Evolutionary conservation across 1,140 invertebrate genomes (phyloP).

Genomic region (Arion vulgaris): DNA sequence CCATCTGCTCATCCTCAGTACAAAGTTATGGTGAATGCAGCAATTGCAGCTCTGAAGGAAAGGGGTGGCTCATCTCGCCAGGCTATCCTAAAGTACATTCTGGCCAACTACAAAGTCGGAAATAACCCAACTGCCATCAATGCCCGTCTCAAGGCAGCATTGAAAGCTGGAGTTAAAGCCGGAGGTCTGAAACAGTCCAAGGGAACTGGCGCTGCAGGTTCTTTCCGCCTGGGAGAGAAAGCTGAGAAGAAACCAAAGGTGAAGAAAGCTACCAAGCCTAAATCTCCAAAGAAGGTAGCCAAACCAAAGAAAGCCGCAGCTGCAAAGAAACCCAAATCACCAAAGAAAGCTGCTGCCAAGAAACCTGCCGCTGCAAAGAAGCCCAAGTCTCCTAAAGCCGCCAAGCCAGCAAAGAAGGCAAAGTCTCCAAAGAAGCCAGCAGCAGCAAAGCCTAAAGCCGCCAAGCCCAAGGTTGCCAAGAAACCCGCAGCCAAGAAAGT

Average conservation of each 20-base stretch:
- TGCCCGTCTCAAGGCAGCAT: constrained; percentile 45
- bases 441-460: constrained; percentile 16
- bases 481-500: constrained; percentile 45
- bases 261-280: constrained; percentile 34
- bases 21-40: constrained; percentile 36
- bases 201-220: constrained; percentile 40
- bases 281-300: constrained; percentile 40
- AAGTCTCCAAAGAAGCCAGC: constrained; percentile 33
- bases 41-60: constrained; percentile 29
- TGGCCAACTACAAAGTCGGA: constrained; percentile 62
- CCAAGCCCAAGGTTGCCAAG: constrained; percentile 43
- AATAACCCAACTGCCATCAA: constrained; percentile 48
- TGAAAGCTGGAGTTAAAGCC: constrained; percentile 53
- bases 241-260: constrained; percentile 29
- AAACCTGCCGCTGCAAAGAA: constrained; percentile 29
- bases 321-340: constrained; percentile 25
- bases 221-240: constrained; percentile 48
- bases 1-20: constrained; percentile 35
- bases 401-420: constrained; percentile 22
- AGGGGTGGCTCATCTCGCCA: constrained; percentile 52
- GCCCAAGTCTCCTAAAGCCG: not conserved
- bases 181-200: constrained; percentile 57
- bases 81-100: constrained; percentile 67
- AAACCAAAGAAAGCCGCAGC: constrained; percentile 38
- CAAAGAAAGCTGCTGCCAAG: constrained; percentile 36